Evolutionary conservation across 2,888 invertebrate species (phyloP).

Genomic region (Chrysolina americana): DNA sequence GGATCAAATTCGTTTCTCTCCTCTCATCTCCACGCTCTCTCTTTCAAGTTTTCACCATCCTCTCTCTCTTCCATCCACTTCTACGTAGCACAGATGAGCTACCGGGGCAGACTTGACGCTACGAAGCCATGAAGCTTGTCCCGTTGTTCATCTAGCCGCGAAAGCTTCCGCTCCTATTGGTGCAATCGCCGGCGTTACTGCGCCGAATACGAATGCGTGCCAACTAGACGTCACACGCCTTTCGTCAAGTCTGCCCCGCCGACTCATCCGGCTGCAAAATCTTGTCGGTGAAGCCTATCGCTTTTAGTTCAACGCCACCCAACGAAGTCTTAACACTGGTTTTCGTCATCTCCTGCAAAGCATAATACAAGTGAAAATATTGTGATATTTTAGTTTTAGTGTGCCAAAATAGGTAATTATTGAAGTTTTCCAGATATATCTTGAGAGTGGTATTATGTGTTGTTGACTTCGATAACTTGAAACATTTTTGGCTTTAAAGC

Average conservation of each 20-base stretch:
- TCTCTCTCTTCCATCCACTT: constrained; percentile 70
- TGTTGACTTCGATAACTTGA: not conserved
- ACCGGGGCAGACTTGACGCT: constrained; percentile 61
- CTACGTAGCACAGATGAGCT: constrained; percentile 62
- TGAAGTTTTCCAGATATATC: constrained; percentile 23
- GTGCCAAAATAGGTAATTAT: constrained; percentile 70
- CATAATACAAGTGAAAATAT: constrained; percentile 67
- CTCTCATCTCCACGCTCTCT: constrained; percentile 70
- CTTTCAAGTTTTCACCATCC: constrained; percentile 71
- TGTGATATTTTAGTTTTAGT: constrained; percentile 70
- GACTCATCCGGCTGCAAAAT: constrained; percentile 56
- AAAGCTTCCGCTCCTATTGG: constrained; percentile 64
- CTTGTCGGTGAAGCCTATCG: constrained; percentile 58
- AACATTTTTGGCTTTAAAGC: constrained; percentile 30
- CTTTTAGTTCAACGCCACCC: constrained; percentile 68
- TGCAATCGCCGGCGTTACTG: constrained; percentile 52
- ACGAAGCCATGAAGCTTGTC: constrained; percentile 62
- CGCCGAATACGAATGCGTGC: constrained; percentile 59
- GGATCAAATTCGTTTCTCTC: constrained; percentile 71
- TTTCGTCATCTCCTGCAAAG: constrained; percentile 65
- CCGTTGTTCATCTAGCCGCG: constrained; percentile 59
- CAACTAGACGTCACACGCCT: constrained; percentile 59
- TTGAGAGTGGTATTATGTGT: not conserved
- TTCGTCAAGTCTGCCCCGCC: constrained; percentile 54
- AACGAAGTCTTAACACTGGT: constrained; percentile 64